Evolutionary conservation across 2,888 invertebrate species (phyloP), one percentile per base, ranked within the genome.

Genomic region (Euzetes globulus): DNA sequence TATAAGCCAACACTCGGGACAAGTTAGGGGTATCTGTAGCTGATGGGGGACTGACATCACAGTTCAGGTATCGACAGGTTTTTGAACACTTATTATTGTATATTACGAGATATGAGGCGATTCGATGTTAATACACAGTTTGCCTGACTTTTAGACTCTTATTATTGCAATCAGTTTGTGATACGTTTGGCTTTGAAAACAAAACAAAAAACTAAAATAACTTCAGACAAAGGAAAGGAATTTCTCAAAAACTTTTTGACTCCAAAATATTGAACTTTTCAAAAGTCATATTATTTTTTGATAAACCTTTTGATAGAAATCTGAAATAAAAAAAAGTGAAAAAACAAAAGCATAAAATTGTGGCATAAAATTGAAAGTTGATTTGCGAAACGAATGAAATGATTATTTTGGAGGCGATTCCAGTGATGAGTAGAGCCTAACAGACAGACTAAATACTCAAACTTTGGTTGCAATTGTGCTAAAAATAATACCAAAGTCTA

Each of bases 1-100:
- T 7, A 65, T 33, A 9, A 29, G 33, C 9, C 13, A 17, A 1
- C 22, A 1, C 37, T 19, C 37, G 22, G 45, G 22, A 68, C 68
- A 68, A 22, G 68, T 45, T 68, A 65, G 65, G 45, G 68, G 45
- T 68, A 45, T 45, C 65, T 33, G n/a, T 37, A 27, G 19, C 9
- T 65, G 33, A 37, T 7, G 65, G 65, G n/a, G 19, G n/a, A n/a
- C 33, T 41, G 13, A 45, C 3, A 37, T n/a, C 25, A 37, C n/a
- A 22, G 22, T 22, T 68, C 15, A 68, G 37, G 25, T 68, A 68
- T 68, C 45, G 68, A 68, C 68, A 68, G 68, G 68, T 68, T 68
- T 37, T 41, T 19, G 13, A 58, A 63, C 63, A 63, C 33, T 63
- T 63, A 63, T 63, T 63, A 63, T 63, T 63, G 25, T 37, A 58